These are phyloP conservation scores for Seira musarum DNA, from an alignment of 2,888 invertebrate species.

Conservation along the genomic window DNA sequence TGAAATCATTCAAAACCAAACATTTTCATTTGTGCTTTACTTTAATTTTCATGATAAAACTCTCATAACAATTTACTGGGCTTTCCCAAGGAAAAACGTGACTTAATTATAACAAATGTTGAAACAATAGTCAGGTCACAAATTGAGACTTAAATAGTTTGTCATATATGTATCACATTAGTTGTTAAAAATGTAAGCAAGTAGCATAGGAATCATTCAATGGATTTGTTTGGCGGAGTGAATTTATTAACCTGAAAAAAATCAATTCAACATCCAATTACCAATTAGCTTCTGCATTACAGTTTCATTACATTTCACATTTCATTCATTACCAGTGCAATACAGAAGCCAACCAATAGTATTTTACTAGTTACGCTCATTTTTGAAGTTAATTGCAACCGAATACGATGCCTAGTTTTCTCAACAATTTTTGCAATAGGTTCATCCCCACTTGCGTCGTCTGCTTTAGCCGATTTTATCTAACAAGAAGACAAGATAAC, in stretches of 20 bases:
- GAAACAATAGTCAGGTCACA: no score
- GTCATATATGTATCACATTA: no score
- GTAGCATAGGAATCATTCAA: constrained; percentile 16
- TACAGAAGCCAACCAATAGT: constrained; percentile 60
- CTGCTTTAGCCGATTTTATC: constrained; percentile 40
- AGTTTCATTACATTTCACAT: no score
- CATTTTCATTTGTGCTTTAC: neutral
- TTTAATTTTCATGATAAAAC: neutral
- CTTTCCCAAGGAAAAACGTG: no score
- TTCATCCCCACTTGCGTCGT: constrained; percentile 6
- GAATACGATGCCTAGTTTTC: constrained; percentile 45
- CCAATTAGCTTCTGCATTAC: neutral
- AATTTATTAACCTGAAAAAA: constrained; percentile 32
- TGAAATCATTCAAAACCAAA: neutral
- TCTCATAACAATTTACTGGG: neutral
- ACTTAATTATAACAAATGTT: no score
- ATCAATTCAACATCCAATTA: neutral
- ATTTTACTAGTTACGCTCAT: constrained; percentile 58
- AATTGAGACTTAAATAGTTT: no score
- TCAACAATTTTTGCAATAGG: constrained; percentile 53
- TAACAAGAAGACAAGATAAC: constrained; percentile 20
- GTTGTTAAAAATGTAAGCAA: no score
- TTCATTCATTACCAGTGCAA: constrained; percentile 57
- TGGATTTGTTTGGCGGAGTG: constrained; percentile 29
- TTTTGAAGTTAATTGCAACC: constrained; percentile 60